phyloP scores from a whole-genome alignment of 2,888 invertebrate genomes.

The Eubasilissa splendida region DNA sequence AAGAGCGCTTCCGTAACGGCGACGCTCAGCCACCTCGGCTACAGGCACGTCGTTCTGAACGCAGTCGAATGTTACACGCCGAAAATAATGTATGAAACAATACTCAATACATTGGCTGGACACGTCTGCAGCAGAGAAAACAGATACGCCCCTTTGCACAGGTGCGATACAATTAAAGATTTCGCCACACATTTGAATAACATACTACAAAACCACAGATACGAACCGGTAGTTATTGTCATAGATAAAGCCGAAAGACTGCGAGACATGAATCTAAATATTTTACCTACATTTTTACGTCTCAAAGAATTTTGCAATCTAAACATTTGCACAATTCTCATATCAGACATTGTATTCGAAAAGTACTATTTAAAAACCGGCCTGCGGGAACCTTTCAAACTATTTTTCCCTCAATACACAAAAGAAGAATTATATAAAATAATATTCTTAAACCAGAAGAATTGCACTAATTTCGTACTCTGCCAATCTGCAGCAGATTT shows the following conservation, averaged over 20 bases:
- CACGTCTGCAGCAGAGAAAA: slow-evolving; percentile 64
- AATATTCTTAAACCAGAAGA: slow-evolving; percentile 66
- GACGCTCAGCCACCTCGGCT: slow-evolving; percentile 73
- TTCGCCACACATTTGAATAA: slow-evolving; percentile 71
- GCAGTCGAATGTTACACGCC: slow-evolving; percentile 87
- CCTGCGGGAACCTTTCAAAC: slow-evolving; percentile 78
- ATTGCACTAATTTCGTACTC: slow-evolving; percentile 65
- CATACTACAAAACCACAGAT: slow-evolving; percentile 47
- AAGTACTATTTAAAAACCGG: slow-evolving; percentile 83
- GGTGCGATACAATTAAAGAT: slow-evolving; percentile 80
- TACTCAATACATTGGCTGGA: slow-evolving; percentile 75
- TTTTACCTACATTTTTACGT: slow-evolving; percentile 81
- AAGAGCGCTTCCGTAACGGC: slow-evolving; percentile 79
- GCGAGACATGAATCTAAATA: slow-evolving; percentile 80
- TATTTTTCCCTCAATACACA: slow-evolving; percentile 87
- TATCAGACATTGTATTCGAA: slow-evolving; percentile 86
- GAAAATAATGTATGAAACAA: slow-evolving; percentile 83
- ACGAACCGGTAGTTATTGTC: slow-evolving; percentile 76
- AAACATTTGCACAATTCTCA: slow-evolving; percentile 82
- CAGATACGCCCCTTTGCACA: slow-evolving; percentile 66
- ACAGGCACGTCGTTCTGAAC: slow-evolving; percentile 79
- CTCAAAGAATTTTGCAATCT: slow-evolving; percentile 81
- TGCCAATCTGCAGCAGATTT: slow-evolving; percentile 62
- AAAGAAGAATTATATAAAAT: slow-evolving; percentile 77
- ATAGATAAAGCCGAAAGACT: slow-evolving; percentile 88